These are phyloP conservation scores for Gari tellinella DNA, from an alignment of 2,888 invertebrate species.

Conservation along the genomic window DNA sequence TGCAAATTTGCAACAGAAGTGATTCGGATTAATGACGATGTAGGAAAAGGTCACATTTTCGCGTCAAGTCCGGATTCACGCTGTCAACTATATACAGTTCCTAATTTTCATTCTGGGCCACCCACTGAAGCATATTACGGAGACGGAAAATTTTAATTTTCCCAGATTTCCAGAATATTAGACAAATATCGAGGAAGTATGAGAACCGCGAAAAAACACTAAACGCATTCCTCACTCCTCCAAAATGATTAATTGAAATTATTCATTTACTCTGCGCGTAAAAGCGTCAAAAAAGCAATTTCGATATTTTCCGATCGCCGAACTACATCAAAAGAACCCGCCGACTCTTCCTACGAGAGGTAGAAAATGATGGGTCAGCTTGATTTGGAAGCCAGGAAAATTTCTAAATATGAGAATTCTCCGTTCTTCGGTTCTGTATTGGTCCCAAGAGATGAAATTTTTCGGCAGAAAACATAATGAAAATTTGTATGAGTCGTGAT, in stretches of 20 bases:
- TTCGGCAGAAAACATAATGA: slow-evolving; percentile 55
- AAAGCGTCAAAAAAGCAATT: slow-evolving; percentile 42
- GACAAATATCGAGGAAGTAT: too few relatives aligned
- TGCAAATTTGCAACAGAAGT: too few relatives aligned
- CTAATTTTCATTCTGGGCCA: too few relatives aligned
- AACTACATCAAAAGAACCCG: slow-evolving; percentile 23
- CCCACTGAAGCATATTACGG: too few relatives aligned
- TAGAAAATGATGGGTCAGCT: slow-evolving; percentile 31
- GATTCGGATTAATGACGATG: too few relatives aligned
- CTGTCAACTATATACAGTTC: too few relatives aligned
- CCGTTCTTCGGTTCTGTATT: slow-evolving; percentile 8
- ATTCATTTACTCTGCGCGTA: not conserved
- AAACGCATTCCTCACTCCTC: slow-evolving; percentile 1
- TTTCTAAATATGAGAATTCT: slow-evolving; percentile 8
- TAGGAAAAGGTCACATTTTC: too few relatives aligned
- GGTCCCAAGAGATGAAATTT: slow-evolving; percentile 28
- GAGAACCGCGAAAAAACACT: not conserved
- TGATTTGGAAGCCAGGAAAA: slow-evolving; percentile 22
- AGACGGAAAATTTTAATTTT: too few relatives aligned
- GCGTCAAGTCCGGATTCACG: too few relatives aligned
- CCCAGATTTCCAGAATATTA: too few relatives aligned
- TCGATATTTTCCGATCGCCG: slow-evolving; percentile 36
- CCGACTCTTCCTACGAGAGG: slow-evolving; percentile 14
- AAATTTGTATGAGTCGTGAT: slow-evolving; percentile 39
- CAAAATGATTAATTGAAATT: slow-evolving; percentile 1